These are phyloP conservation scores for Allophyes oxyacanthae DNA, from an alignment of 2,888 invertebrate genomes.

Conservation along the genomic window DNA sequence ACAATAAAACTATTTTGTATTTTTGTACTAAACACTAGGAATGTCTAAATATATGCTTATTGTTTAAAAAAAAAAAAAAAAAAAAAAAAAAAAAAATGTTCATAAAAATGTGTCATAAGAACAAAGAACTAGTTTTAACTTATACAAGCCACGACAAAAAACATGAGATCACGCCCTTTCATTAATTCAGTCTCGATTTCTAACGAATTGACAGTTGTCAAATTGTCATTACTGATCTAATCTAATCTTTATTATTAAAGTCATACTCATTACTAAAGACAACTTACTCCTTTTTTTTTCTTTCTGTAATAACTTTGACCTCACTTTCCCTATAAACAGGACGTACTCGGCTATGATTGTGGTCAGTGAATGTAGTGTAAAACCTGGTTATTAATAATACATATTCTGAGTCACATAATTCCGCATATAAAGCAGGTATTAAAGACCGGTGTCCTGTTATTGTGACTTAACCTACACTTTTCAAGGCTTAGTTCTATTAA, in stretches of 20 bases:
- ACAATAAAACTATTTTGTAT: too few species aligned
- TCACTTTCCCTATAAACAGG: conserved; percentile 53
- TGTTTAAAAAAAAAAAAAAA: too few species aligned
- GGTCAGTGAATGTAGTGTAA: conserved; percentile 36
- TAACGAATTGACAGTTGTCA: conserved; percentile 47
- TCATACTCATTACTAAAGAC: conserved; percentile 11
- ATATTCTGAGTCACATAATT: conserved; percentile 33
- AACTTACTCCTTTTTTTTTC: conserved; percentile 9
- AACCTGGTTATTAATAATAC: conserved; percentile 38
- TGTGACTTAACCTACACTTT: conserved; percentile 4
- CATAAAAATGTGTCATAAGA: neutral
- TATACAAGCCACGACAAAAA: conserved; percentile 11
- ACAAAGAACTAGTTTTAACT: conserved; percentile 24
- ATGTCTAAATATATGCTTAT: too few species aligned
- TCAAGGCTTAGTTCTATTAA: too few species aligned
- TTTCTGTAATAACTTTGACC: conserved; percentile 31
- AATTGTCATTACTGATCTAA: conserved; percentile 16
- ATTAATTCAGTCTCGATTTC: conserved; percentile 21
- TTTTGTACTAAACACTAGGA: too few species aligned
- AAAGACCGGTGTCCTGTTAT: conserved; percentile 13
- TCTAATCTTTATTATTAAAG: too few species aligned
- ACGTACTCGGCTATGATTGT: conserved; percentile 30
- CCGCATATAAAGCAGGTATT: conserved; percentile 19
- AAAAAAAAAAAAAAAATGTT: too few species aligned
- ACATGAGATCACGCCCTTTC: conserved; percentile 16